These are phyloP conservation scores for Conomelus anceps DNA, from an alignment of 2,888 invertebrate genomes.

Conservation along the genomic window DNA sequence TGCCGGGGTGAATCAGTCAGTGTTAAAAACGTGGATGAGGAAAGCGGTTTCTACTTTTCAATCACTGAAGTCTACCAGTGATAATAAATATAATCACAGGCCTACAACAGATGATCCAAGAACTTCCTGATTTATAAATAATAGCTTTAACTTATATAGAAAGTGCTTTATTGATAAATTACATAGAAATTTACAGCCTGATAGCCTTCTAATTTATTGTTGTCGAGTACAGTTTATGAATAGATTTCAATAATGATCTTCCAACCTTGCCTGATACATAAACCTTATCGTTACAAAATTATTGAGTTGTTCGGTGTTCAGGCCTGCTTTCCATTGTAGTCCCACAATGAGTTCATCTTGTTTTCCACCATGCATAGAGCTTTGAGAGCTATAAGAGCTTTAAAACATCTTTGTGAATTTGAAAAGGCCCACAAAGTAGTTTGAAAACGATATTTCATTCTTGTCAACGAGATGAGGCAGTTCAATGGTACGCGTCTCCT, in stretches of 20 bases:
- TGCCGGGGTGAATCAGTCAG: not conserved
- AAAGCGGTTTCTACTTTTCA: not conserved
- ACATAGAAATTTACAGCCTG: too few relatives aligned
- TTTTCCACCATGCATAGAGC: too few relatives aligned
- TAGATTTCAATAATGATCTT: not conserved
- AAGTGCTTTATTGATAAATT: not conserved
- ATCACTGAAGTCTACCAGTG: not conserved
- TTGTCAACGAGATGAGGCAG: too few relatives aligned
- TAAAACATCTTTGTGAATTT: too few relatives aligned
- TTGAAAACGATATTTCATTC: too few relatives aligned
- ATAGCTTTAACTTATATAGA: not conserved
- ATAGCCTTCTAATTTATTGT: too few relatives aligned
- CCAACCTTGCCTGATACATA: not conserved
- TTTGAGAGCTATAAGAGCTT: too few relatives aligned
- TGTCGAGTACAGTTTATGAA: not conserved
- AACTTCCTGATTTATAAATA: not conserved
- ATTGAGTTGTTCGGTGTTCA: not conserved
- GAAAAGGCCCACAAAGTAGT: too few relatives aligned
- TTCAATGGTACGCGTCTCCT: too few relatives aligned
- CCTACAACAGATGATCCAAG: not conserved
- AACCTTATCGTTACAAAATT: not conserved
- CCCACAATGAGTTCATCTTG: not conserved
- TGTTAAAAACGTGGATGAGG: not conserved
- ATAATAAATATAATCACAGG: not conserved
- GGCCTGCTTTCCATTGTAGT: not conserved